Percentiles rank a stretch among this genome's conserved stretches.
Conservation (phyloP, 2,797 vertebrate genomes). For the Periophthalmus magnuspinnatus region DNA sequence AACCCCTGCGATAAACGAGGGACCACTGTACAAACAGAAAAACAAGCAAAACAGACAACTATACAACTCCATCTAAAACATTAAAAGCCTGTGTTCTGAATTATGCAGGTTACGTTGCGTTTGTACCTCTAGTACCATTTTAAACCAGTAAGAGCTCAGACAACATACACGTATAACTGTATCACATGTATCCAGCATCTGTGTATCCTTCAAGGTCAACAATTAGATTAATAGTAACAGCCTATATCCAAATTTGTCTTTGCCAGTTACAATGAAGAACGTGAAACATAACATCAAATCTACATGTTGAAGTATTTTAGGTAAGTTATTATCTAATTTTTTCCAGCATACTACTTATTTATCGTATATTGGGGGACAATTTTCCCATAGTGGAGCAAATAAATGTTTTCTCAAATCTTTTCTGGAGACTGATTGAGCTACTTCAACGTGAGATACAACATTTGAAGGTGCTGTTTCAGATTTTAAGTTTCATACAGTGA, state of each 20-base stretch:
- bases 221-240: background rate
- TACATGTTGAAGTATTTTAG: background rate
- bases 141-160: no score
- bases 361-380: background rate
- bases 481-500: background rate
- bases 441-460: background rate
- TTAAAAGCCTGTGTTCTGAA: no score
- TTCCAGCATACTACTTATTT: background rate
- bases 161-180: background rate
- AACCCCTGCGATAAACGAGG: no score
- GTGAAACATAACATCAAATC: background rate
- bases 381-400: background rate
- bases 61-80: no score
- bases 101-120: background rate
- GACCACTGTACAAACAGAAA: no score
- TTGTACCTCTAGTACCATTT: no score
- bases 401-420: background rate
- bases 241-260: background rate
- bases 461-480: background rate
- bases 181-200: background rate
- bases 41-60: no score
- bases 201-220: no score
- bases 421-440: background rate
- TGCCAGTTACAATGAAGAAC: background rate
- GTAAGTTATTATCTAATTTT: background rate